These are phyloP conservation scores for Sebastes umbrosus DNA, from an alignment of 2,797 vertebrate genomes.

Conservation along the genomic window DNA sequence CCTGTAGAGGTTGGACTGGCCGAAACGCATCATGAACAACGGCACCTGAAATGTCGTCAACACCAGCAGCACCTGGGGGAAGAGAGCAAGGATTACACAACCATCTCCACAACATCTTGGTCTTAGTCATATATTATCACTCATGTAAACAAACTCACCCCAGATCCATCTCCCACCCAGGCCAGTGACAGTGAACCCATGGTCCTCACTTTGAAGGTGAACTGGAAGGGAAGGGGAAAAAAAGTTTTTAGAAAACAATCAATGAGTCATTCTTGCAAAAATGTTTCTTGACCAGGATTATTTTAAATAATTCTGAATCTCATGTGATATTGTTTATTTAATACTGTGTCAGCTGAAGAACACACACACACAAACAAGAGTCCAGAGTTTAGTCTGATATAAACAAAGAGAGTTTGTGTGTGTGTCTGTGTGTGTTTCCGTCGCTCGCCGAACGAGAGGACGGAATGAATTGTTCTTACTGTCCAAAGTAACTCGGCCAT, in stretches of 20 bases:
- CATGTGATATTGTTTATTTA: not conserved
- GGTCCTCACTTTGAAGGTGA: conserved; percentile 87
- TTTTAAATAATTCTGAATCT: not conserved
- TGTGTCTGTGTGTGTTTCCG: not conserved
- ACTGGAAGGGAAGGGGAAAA: conserved; percentile 70
- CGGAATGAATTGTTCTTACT: conserved; percentile 45
- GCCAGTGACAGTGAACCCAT: conserved; percentile 89
- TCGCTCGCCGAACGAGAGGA: not conserved
- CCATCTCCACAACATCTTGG: not conserved
- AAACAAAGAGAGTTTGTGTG: not conserved
- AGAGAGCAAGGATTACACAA: not conserved
- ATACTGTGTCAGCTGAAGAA: not conserved
- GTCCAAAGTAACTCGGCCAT: conserved; percentile 61
- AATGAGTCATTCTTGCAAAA: not conserved
- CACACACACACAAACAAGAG: not conserved
- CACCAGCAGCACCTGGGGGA: conserved; percentile 88
- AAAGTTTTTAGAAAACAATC: not conserved
- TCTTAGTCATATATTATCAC: not conserved
- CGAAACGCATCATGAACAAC: conserved; percentile 87
- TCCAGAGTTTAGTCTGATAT: not conserved
- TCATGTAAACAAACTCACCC: conserved; percentile 81
- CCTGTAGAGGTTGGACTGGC: conserved; percentile 93
- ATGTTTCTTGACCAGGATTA: not conserved
- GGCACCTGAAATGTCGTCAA: conserved; percentile 93
- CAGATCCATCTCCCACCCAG: conserved; percentile 93